phyloP scores from a whole-genome alignment of 1,140 invertebrate genomes.

The Drosophila subpulchrella region DNA sequence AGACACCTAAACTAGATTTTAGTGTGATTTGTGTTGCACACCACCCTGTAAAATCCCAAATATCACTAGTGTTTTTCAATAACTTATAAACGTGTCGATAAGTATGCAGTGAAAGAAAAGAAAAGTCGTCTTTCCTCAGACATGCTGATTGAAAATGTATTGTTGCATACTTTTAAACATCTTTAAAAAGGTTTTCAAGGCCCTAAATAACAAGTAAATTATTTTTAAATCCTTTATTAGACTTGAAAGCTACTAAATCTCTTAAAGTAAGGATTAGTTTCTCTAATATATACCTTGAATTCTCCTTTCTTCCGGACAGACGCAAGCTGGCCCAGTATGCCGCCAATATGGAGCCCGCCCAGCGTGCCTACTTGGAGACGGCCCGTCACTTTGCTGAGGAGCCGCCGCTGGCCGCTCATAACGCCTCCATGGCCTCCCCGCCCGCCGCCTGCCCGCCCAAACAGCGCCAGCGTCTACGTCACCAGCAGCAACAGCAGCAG shows the following conservation, averaged over 20 bases:
- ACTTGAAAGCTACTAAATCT: too few relatives aligned
- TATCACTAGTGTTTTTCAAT: too few relatives aligned
- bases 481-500: slow-evolving; percentile 56
- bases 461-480: slow-evolving; percentile 69
- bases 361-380: slow-evolving; percentile 72
- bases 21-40: too few relatives aligned
- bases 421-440: slow-evolving; percentile 57
- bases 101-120: too few relatives aligned
- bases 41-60: too few relatives aligned
- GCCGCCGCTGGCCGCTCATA: slow-evolving; percentile 46
- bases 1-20: too few relatives aligned
- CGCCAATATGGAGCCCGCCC: slow-evolving; percentile 67
- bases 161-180: too few relatives aligned
- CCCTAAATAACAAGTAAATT: too few relatives aligned
- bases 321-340: slow-evolving; percentile 75
- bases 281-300: not conserved
- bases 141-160: too few relatives aligned
- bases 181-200: not conserved
- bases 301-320: slow-evolving; percentile 14
- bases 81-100: too few relatives aligned
- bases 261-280: too few relatives aligned
- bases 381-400: slow-evolving; percentile 68
- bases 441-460: slow-evolving; percentile 73
- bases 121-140: too few relatives aligned
- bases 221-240: not conserved